Evolutionary conservation across 2,113 vertebrate genomes (phyloP), one percentile per base, ranked within the genome.

Genomic region (Tetraodon nigroviridis): DNA sequence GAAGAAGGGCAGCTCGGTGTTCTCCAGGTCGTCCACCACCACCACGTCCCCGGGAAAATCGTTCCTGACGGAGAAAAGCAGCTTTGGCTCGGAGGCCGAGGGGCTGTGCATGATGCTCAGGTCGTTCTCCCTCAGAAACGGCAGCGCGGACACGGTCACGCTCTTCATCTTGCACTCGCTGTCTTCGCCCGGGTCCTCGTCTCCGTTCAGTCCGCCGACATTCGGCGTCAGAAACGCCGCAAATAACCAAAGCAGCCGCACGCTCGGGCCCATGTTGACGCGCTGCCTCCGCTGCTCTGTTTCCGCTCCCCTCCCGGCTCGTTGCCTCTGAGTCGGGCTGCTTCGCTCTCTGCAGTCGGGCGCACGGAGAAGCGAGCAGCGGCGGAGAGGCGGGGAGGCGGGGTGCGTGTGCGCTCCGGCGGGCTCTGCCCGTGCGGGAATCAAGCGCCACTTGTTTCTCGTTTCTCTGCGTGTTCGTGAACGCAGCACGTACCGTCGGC

Each of bases 51-150:
- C 96, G n/a, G 96, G 96, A 57, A 99, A 99, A 71, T 99, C 96
- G 83, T 99, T 99, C 65, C 95, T 90, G 8, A 99, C 95, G 14
- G 95, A 98, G 92, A 99, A 99, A 64, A 99, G 94, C 61, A 99
- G 95, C 92, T 99, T 99, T 85, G 96, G 94, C 87, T 99, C 96
- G 32, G 95, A 95, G 93, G 95, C 94, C 89, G 96, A 98, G 41
- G 96, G 93, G 61, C 94, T 95, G 88, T 99, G 96, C 96, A 98
- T 98, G 93, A 99, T 98, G 91, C 93, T 97, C 84, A 99, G 90
- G 92, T 99, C 96, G 89, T 98, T 99, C 75, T 99, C 96, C 45
- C 96, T 83, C 79, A 99, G 77, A 87, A 99, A 99, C 58, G 96
- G 96, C 89, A 99, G 88, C 76, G 96, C 96, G 46, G 96, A 99